Base-by-base conservation (phyloP, 2,888 invertebrate species). In the Brenthis daphne region DNA sequence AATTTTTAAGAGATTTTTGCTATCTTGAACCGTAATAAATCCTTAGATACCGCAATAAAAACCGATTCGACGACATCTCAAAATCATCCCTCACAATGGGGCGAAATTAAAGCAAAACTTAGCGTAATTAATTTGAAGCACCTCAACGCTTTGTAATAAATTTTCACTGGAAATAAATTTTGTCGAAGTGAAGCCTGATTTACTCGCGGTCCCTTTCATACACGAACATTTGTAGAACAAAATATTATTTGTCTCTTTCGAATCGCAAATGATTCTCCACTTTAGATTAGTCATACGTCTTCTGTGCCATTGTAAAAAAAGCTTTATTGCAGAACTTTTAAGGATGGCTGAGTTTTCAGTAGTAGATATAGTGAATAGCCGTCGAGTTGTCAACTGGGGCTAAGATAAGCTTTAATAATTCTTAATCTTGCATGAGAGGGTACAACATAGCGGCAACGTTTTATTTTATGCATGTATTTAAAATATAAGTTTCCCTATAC, bases 61-160 rank as follows among this genome's bases (percentile, higher is more conserved):
- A 73, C 71, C 73, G 65, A 75, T 74, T 65, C 68, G 76, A 61
- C 70, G 67, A 73, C 76, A 73, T 70, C 70, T 67, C 67, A 67
- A 71, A 71, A 71, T 68, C 72, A 68, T 68, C 73, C 75, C 73
- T 67, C 70, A 77, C 76, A 76, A 76, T 74, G 75, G 74, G 70
- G 72, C 76, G 71, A 76, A 77, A 75, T 77, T 77, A 77, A 76
- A 76, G 75, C 79, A 76, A 79, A 79, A 79, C 77, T 79, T 77
- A 75, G 80, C 76, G 79, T 82, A 82, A 92, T 92, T 92, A 92
- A 92, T 92, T 91, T 90, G 85, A 80, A 90, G 90, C 88, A 89
- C 87, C 87, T 92, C 92, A 88, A 89, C 90, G 92, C 90, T 90
- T 88, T 87, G 91, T 91, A 89, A 92, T 92, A 92, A 92, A 92